Percentiles rank a stretch among this genome's conserved stretches.
Conservation (phyloP, 2,888 invertebrate species). For the Pseudoips prasinana region DNA sequence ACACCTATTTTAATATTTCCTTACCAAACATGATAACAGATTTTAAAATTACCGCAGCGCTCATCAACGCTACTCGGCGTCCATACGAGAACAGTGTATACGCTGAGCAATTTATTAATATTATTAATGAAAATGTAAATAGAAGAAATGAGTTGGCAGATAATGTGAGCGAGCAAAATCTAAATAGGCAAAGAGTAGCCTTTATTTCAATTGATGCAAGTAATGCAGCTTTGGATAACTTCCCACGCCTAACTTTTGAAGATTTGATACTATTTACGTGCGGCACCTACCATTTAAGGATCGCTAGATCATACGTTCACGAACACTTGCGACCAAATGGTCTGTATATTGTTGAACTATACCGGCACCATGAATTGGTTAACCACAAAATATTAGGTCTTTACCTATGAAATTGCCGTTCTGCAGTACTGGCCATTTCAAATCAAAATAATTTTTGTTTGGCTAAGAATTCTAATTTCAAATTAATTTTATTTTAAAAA, state of each 20-base stretch:
- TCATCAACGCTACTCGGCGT: slow-evolving; percentile 5
- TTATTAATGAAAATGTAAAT: slow-evolving; percentile 4
- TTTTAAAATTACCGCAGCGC: slow-evolving; percentile 7
- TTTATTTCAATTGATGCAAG: slow-evolving; percentile 5
- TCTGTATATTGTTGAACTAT: slow-evolving; percentile 12
- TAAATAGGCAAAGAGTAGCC: slow-evolving; percentile 7
- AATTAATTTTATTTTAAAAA: too few relatives aligned
- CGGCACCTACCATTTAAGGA: slow-evolving; percentile 9
- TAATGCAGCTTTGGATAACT: slow-evolving; percentile 3
- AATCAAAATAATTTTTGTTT: too few relatives aligned
- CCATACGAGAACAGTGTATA: slow-evolving; percentile 3
- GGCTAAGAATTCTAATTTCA: too few relatives aligned
- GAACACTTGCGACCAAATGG: slow-evolving; percentile 12
- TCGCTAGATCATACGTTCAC: slow-evolving; percentile 10
- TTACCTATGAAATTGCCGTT: too few relatives aligned
- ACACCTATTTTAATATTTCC: slow-evolving; percentile 4
- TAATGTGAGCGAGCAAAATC: slow-evolving; percentile 1
- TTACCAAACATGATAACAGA: slow-evolving; percentile 4
- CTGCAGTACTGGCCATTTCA: too few relatives aligned
- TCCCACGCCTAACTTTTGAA: slow-evolving; percentile 4
- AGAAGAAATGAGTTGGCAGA: slow-evolving; percentile 6
- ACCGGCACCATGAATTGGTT: slow-evolving; percentile 2
- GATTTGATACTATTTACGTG: slow-evolving; percentile 3
- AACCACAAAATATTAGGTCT: slow-evolving; percentile 5
- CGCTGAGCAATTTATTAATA: slow-evolving; percentile 2